Evolutionary conservation across 2,113 vertebrate genomes (phyloP), one percentile per base, ranked within the genome.

Genomic region (Sceloporus tristichus): DNA sequence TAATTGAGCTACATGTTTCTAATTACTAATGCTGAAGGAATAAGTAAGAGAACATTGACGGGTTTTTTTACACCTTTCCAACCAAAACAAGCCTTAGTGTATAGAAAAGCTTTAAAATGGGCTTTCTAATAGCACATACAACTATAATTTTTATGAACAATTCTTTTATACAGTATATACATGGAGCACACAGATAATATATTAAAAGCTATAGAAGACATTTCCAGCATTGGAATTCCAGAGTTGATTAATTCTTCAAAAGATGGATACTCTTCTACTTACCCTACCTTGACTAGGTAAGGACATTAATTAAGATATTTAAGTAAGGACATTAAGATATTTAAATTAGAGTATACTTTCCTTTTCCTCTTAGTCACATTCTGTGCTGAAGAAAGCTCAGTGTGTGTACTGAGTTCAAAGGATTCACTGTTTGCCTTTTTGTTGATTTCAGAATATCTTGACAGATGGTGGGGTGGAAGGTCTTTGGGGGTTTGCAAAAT

Each of bases 251-350:
- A 92, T 11, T 96, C 97, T 76, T 87, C 97, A 5, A 99, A 98
- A 94, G 98, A 99, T 8, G 97, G 95, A 29, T 94, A 94, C 91
- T 98, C 98, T 9, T 94, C 96, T n/a, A 98, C 97, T 0, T 99
- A 98, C 89, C 98, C 98, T 84, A 99, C 98, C 0, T 95, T 99
- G 38, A 98, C 85, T 96, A 98, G 98, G 99, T 99, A 97, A 92
- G 54, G 42, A 4, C 5, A 88, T 85, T 29, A 53, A 18, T 54
- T 34, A 74, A n/a, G 34, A 34, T 34, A 34, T 34, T 34, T 34
- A 34, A 34, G 34, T 34, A 34, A 34, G 34, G 34, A 34, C 34
- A 34, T 59, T n/a, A 8, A 77, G 23, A 8, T 65, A 54, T 65
- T 65, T 25, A 42, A 25, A 19, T 10, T 65, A 1, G 11, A 2